Percentiles rank a stretch among this genome's conserved stretches.
These are phyloP conservation scores for Drosophila algonquin DNA, from an alignment of 2,888 invertebrate species.

Conservation along the genomic window DNA sequence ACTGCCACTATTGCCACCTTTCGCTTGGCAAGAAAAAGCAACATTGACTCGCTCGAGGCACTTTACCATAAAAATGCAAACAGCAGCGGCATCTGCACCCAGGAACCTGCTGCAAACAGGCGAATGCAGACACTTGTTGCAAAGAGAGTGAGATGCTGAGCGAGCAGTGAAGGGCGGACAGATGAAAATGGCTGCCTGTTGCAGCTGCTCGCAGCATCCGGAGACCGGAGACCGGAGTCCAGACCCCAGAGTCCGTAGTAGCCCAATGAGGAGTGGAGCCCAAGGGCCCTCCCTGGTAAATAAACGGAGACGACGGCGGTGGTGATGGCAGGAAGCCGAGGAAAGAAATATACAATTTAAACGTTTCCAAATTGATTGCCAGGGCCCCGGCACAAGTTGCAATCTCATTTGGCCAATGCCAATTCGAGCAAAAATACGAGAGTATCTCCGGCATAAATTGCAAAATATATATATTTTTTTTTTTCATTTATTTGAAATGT, in stretches of 20 bases:
- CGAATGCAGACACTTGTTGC: slow-evolving; percentile 63
- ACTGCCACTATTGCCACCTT: background rate
- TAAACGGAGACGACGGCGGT: slow-evolving; percentile 15
- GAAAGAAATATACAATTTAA: slow-evolving; percentile 33
- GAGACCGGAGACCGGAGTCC: slow-evolving; percentile 25
- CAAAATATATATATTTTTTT: background rate
- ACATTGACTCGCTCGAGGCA: slow-evolving; percentile 38
- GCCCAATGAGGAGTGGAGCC: slow-evolving; percentile 29
- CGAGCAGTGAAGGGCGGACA: slow-evolving; percentile 6
- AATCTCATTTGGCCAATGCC: slow-evolving; percentile 53
- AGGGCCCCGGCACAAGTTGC: slow-evolving; percentile 17
- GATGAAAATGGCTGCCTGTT: slow-evolving; percentile 18
- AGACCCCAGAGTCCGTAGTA: slow-evolving; percentile 5
- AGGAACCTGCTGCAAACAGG: slow-evolving; percentile 11
- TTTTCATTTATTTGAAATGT: background rate
- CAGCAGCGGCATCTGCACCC: slow-evolving; percentile 33
- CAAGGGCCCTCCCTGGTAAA: slow-evolving; percentile 27
- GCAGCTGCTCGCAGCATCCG: slow-evolving; percentile 39
- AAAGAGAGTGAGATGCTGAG: background rate
- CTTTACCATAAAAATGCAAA: slow-evolving; percentile 52
- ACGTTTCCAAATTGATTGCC: slow-evolving; percentile 40
- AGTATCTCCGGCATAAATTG: slow-evolving; percentile 16
- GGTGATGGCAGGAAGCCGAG: slow-evolving; percentile 18
- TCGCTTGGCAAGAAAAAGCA: slow-evolving; percentile 30
- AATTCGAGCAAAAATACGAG: slow-evolving; percentile 1